Conservation (phyloP, 2,888 invertebrate species). For the Eugnorisma glareosa region DNA sequence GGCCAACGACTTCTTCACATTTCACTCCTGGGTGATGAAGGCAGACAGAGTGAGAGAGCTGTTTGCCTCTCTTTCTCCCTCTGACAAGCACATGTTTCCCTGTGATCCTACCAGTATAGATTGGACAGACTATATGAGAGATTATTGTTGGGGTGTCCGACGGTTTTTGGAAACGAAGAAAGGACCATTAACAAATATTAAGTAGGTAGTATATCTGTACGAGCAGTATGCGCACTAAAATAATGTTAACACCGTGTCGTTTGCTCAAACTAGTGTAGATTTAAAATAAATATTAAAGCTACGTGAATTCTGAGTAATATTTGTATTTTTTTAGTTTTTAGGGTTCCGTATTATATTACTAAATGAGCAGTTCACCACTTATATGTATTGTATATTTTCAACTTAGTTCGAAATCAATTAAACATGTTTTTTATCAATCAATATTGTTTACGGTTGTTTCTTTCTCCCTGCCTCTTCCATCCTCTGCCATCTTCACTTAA, state of each 20-base stretch:
- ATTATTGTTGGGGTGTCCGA: constrained; percentile 55
- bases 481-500: background rate
- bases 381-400: background rate
- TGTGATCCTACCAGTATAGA: constrained; percentile 59
- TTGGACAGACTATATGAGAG: constrained; percentile 58
- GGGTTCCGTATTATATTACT: background rate
- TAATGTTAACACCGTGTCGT: background rate
- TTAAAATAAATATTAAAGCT: background rate
- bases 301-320: background rate
- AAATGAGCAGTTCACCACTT: background rate
- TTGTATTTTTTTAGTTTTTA: background rate
- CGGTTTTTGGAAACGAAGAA: constrained; percentile 44
- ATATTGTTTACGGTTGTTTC: background rate
- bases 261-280: background rate
- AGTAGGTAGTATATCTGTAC: background rate
- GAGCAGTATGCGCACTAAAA: background rate
- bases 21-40: constrained; percentile 58
- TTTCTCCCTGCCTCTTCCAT: too few species aligned
- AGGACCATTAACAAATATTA: background rate
- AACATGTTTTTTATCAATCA: background rate
- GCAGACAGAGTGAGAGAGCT: constrained; percentile 50
- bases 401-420: background rate
- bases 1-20: constrained; percentile 51
- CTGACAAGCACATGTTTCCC: constrained; percentile 57
- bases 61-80: constrained; percentile 50